Base-by-base conservation (phyloP, 2,888 invertebrate genomes). In the Chloroclystis v-ata region DNA sequence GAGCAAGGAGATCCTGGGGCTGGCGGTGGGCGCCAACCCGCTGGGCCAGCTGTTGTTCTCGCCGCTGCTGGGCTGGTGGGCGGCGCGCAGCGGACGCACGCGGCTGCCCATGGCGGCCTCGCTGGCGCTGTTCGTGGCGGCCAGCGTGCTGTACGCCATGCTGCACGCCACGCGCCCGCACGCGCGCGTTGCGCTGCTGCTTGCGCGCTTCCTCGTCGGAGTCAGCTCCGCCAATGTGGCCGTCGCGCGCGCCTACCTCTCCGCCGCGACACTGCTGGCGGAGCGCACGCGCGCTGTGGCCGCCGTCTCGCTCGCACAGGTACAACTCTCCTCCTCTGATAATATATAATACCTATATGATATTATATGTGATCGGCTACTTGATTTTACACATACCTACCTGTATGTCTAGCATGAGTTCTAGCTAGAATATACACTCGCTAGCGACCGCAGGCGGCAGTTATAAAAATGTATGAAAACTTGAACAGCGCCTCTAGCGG, bases 41-140 rank as follows among this genome's bases (percentile, higher is more conserved):
- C 89, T 96, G 51, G 96, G 94, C 0, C 96, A 96, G 89, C 93
- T 96, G 91, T 69, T 95, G 49, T 94, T 95, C 74, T 95, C 95
- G 12, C 96, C 96, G 1, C 75, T 95, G 56, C 90, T 95, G 56
- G 96, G 96, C 30, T 92, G 92, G 91, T 95, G 95, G 95, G 93
- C 94, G 92, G 90, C 69, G 79, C 92, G n/a, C 13, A 13, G 9
- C 16, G 92, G 92, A 40, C 90, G 92, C 0, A 92, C 94, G 58
- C 90, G 95, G 47, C 69, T 92, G 45, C 95, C 95, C 0, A 78
- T 95, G 40, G 82, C 95, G 37, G 72, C 90, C 49, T 92, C 95
- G 13, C 82, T 96, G 56, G 85, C 88, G 16, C 75, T 95, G 28
- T 95, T 95, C 77, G 92, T 92, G 44, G 43, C 92, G 13, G 91